These are phyloP conservation scores for Gallirallus australis DNA, from an alignment of 2,797 vertebrate species.

Conservation along the genomic window DNA sequence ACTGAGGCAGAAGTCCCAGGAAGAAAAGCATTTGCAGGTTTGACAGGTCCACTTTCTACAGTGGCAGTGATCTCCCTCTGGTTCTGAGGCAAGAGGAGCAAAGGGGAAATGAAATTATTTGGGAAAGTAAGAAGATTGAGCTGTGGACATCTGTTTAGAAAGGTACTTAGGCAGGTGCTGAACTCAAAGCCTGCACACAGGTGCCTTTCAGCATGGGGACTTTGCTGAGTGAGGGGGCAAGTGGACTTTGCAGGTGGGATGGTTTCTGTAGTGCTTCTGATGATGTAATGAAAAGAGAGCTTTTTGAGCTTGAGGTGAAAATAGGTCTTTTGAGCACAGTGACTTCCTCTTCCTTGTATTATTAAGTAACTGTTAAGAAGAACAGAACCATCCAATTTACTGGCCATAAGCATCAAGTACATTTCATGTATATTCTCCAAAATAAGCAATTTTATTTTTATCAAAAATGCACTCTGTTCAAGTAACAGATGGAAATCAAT, in stretches of 20 bases:
- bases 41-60: background rate
- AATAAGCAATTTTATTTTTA: constrained; percentile 59
- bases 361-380: constrained; percentile 18
- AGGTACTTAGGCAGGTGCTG: fast-evolving
- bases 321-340: background rate
- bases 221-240: background rate
- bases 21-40: background rate
- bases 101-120: background rate
- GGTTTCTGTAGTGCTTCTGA: background rate
- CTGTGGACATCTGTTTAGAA: background rate
- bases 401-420: constrained; percentile 25
- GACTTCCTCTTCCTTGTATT: background rate
- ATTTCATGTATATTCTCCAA: background rate
- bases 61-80: background rate
- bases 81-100: background rate
- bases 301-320: background rate
- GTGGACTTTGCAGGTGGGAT: background rate
- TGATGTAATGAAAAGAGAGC: background rate
- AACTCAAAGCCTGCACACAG: background rate
- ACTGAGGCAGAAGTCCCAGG: background rate
- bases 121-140: background rate
- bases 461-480: constrained; percentile 36
- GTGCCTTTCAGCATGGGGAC: background rate
- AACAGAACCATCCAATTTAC: constrained; percentile 5
- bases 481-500: constrained; percentile 65